These are phyloP conservation scores for Odontophorus gujanensis DNA, from an alignment of 2,113 vertebrate species.

Conservation along the genomic window DNA sequence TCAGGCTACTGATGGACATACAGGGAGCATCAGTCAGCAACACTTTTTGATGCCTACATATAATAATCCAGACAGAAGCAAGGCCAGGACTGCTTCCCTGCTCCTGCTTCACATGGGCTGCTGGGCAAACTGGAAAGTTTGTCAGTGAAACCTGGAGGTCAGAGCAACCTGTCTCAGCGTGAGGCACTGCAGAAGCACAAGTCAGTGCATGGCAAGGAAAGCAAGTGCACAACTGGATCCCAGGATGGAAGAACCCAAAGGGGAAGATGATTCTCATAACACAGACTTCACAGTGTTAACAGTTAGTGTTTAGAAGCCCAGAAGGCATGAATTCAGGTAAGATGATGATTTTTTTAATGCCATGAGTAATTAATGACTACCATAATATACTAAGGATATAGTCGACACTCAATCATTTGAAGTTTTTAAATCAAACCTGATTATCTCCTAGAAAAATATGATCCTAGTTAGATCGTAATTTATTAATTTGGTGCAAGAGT, in stretches of 20 bases:
- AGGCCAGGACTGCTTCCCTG: neutral
- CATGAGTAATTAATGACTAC: slow-evolving; percentile 33
- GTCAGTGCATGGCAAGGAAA: neutral
- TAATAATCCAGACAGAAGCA: fast-evolving
- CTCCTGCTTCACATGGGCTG: neutral
- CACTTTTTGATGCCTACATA: neutral
- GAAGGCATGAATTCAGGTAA: neutral
- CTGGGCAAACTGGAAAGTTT: neutral
- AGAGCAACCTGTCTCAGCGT: neutral
- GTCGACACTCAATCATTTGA: slow-evolving; percentile 41
- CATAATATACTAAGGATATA: slow-evolving; percentile 52
- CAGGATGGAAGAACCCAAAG: neutral
- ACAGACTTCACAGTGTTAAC: neutral
- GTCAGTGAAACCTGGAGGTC: fast-evolving
- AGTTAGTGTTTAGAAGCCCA: neutral
- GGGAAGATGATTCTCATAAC: neutral
- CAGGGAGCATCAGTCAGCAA: neutral
- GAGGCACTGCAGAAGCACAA: neutral
- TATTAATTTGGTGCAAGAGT: slow-evolving; percentile 41
- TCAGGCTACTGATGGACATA: neutral
- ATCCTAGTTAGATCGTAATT: slow-evolving; percentile 45
- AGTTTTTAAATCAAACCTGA: slow-evolving; percentile 72
- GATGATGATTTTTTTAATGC: slow-evolving; percentile 32
- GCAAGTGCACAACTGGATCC: neutral
- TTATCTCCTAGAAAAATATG: slow-evolving; percentile 57